A percentile compares a stretch with the other conserved stretches of the same genome.
Conservation (phyloP, 2,888 invertebrate species). For the Ceraclea dissimilis region DNA sequence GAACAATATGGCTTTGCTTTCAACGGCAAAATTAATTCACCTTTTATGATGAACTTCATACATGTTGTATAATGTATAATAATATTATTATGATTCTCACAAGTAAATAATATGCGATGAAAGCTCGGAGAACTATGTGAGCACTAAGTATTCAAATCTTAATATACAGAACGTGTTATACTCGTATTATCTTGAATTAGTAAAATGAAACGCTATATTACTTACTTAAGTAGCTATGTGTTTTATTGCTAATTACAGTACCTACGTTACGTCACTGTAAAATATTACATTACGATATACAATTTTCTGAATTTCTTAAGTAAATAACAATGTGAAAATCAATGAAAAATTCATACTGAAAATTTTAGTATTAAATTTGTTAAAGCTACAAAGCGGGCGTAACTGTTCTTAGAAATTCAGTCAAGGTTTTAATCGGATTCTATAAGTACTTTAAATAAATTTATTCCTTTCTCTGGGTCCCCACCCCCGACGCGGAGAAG, state of each 20-base stretch:
- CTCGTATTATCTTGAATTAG: too few species aligned
- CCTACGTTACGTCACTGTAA: too few species aligned
- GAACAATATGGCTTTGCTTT: constrained; percentile 24
- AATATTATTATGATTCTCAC: not conserved
- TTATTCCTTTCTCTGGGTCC: not conserved
- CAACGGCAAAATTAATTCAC: constrained; percentile 21
- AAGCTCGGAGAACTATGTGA: not conserved
- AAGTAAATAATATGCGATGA: not conserved
- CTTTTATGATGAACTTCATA: constrained; percentile 8
- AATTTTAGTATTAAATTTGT: not conserved
- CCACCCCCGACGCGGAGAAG: not conserved
- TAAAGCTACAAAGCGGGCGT: not conserved
- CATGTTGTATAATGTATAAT: not conserved
- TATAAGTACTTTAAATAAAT: constrained; percentile 5
- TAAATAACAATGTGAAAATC: not conserved
- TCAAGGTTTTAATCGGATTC: constrained; percentile 11
- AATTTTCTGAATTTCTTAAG: too few species aligned
- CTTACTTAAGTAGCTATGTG: too few species aligned
- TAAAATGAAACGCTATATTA: too few species aligned
- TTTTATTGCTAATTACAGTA: not conserved
- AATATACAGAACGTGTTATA: too few species aligned
- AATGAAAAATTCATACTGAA: not conserved
- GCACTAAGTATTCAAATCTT: too few species aligned
- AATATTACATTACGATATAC: too few species aligned
- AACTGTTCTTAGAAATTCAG: constrained; percentile 7